Base-by-base conservation (phyloP, 2,113 vertebrate species). In the Otus sunia region DNA sequence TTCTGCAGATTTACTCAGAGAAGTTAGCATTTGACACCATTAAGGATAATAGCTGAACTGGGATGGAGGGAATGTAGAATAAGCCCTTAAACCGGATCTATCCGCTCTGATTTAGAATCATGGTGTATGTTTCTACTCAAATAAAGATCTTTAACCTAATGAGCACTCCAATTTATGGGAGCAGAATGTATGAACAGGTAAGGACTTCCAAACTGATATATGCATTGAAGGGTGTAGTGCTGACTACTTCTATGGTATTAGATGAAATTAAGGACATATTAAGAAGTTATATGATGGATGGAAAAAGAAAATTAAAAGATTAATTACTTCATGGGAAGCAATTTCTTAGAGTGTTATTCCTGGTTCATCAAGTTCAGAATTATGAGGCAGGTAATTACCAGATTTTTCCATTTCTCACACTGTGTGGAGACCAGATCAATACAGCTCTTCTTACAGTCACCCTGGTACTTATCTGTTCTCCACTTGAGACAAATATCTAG, bases 301-400 rank as follows among this genome's bases (percentile, higher is more conserved):
- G 49, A 80, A 93, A 83, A 86, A 53, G 43, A 92, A 92, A 94
- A 86, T 82, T 64, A 73, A 86, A 94, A 90, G 36, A 90, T 72
- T 3, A 79, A 73, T 92, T 80, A 58, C 45, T 91, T 92, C 23
- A 71, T 52, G 32, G n/a, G 41, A 91, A 86, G 43, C 23, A 81
- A 64, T 89, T 89, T 94, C 64, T 92, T 90, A 72, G 22, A 47
- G 14, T 9, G 9, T 90, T 96, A 39, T 90, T 93, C 49, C 88
- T 76, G 45, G 56, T 81, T 96, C 60, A 75, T 79, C 87, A 62
- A 30, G 34, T 32, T 90, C 52, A 93, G 72, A 92, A 88, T 86
- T 93, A 93, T 77, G 68, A 96, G 62, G 66, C 62, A 82, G 58
- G 64, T 74, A 86, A 95, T 96, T 93, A 92, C 15, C 15, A 58